Base-by-base conservation (phyloP, 2,888 invertebrate species). In the Belgica antarctica region DNA sequence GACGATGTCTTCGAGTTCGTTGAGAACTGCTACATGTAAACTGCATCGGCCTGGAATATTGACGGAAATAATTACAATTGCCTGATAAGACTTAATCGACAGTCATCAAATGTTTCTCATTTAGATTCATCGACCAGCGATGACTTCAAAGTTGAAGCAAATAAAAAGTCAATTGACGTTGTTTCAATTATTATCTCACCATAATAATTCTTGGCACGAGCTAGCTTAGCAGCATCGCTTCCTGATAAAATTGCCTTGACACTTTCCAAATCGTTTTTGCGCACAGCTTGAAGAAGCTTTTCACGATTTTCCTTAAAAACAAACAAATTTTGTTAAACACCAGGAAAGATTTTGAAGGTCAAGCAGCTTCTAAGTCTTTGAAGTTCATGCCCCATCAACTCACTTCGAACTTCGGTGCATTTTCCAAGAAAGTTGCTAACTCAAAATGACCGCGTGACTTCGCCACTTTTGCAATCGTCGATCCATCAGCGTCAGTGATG, bases 1-100 rank as follows among this genome's bases (percentile, higher is more conserved):
- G 0, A 92, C 91, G 25, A 94, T 85, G 71, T 92, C 89, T 73
- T 89, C 89, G 70, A 90, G 87, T 75, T 94, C 91, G 71, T 88
- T 88, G 10, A 96, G 81, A 12, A 95, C 90, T 0, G 94, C 94
- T 65, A 94, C 86, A 77, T 96, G 96, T 19, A 96, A 81, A 0
- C 93, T 84, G 70, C 88, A 89, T 71, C 93, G 84, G 4, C 92
- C 89, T 77, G 84, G 84, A 71, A 71, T 10, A 31, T 46, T 41
- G 24, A 63, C 31, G 8, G 17, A 25, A 63, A 63, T n/a, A n/a
- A n/a, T n/a, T n/a, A n/a, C n/a, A n/a, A n/a, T n/a, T n/a, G n/a
- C n/a, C n/a, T n/a, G n/a, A n/a, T n/a, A n/a, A n/a, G n/a, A n/a
- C n/a, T n/a, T n/a, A n/a, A n/a, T n/a, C n/a, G n/a, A n/a, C n/a